Conservation (phyloP, 2,113 vertebrate genomes). For the Passer domesticus region DNA sequence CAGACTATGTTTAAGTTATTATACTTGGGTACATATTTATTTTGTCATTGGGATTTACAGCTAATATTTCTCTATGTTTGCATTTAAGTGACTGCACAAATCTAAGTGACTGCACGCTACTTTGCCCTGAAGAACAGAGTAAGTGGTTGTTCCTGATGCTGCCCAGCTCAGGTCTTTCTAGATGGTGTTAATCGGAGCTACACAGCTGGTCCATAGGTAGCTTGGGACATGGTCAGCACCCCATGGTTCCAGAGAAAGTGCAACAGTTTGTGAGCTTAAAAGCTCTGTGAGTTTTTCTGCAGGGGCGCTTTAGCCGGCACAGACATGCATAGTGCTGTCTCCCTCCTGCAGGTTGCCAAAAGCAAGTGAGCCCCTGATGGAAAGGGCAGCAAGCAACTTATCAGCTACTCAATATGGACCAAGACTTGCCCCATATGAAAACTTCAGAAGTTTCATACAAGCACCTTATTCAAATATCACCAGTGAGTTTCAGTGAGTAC, state of each 20-base stretch:
- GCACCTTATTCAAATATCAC: neutral
- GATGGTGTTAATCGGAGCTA: neutral
- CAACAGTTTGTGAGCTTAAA: neutral
- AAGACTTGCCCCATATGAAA: neutral
- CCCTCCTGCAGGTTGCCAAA: neutral
- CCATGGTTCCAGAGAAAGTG: neutral
- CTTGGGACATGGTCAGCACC: neutral
- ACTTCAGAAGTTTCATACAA: neutral
- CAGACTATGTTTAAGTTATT: neutral
- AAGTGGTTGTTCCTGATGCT: neutral
- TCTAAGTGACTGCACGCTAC: neutral
- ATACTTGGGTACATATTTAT: neutral
- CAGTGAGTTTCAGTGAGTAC: neutral
- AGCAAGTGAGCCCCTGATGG: neutral
- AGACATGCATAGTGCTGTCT: accelerated
- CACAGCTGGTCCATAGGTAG: neutral
- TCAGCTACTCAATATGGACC: neutral
- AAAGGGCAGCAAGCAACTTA: neutral
- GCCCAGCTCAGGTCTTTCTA: neutral
- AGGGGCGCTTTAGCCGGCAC: neutral
- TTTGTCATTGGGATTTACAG: neutral
- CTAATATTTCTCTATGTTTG: neutral
- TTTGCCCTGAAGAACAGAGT: neutral
- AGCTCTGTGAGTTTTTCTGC: neutral
- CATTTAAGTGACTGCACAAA: neutral